Conservation (phyloP, 2,113 vertebrate genomes). For the Nibea albiflora region DNA sequence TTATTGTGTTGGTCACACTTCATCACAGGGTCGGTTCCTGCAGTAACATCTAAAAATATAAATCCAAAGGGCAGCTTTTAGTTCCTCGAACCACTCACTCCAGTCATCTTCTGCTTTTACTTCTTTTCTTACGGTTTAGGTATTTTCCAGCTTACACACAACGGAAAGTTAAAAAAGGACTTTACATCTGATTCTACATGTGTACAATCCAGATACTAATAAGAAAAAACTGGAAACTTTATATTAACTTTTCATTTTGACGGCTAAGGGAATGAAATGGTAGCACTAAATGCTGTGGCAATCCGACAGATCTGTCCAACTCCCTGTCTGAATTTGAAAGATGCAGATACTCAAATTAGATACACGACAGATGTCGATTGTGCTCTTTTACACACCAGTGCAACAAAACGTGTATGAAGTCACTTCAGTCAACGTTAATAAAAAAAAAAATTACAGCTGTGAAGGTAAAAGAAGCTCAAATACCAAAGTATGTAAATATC, state of each 20-base stretch:
- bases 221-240: neutral
- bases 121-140: neutral
- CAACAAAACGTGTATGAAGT: neutral
- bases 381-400: neutral
- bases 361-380: neutral
- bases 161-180: neutral
- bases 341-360: constrained; percentile 1
- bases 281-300: constrained; percentile 12
- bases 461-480: constrained; percentile 14
- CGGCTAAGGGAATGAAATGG: constrained; percentile 8
- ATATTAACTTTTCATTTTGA: constrained; percentile 17
- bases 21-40: neutral
- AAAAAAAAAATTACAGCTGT: neutral
- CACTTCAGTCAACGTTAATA: neutral
- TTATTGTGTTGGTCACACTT: constrained; percentile 16
- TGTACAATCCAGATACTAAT: neutral
- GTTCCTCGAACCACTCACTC: neutral
- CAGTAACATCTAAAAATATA: constrained; percentile 4
- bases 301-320: constrained; percentile 42
- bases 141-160: neutral
- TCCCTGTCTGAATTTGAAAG: neutral
- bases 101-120: neutral
- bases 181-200: neutral
- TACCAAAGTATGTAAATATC: constrained; percentile 70
- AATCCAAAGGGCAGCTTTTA: neutral